Percentiles rank a stretch among this genome's conserved stretches.
Evolutionary conservation across 2,888 invertebrate genomes (phyloP).

Genomic region (Rhingia campestris): DNA sequence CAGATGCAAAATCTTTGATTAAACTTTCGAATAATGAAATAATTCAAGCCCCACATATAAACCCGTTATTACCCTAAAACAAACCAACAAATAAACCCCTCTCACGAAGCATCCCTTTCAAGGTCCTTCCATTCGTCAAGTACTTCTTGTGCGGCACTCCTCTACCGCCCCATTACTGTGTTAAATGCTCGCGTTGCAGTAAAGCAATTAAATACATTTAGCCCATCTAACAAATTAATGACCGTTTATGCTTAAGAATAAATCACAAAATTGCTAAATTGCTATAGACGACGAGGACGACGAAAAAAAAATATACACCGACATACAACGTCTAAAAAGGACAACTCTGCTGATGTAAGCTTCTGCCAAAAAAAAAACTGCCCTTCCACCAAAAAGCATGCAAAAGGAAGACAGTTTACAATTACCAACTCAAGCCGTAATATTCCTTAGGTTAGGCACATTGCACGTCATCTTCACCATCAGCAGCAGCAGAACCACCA

Average conservation of each 20-base stretch:
- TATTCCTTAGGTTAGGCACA: conserved; percentile 67
- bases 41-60: too few species aligned
- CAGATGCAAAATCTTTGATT: too few species aligned
- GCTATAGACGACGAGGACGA: neutral
- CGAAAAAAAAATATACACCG: neutral
- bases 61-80: neutral
- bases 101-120: conserved; percentile 6
- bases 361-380: conserved; percentile 65
- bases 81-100: neutral
- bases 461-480: conserved; percentile 60
- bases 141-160: conserved; percentile 26
- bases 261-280: conserved; percentile 56
- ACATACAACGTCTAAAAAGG: neutral
- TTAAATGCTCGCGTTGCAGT: conserved; percentile 32
- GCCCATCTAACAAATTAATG: conserved; percentile 63
- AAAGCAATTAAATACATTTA: conserved; percentile 61
- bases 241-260: conserved; percentile 57
- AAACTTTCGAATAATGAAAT: too few species aligned
- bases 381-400: conserved; percentile 5
- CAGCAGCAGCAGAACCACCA: conserved; percentile 44
- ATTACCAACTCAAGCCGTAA: conserved; percentile 70
- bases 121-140: conserved; percentile 28
- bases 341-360: conserved; percentile 49
- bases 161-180: conserved; percentile 6
- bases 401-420: conserved; percentile 46